Evolutionary conservation across 1,140 invertebrate species (phyloP), one percentile per base, ranked within the genome.

Genomic region (Diorhabda carinulata): DNA sequence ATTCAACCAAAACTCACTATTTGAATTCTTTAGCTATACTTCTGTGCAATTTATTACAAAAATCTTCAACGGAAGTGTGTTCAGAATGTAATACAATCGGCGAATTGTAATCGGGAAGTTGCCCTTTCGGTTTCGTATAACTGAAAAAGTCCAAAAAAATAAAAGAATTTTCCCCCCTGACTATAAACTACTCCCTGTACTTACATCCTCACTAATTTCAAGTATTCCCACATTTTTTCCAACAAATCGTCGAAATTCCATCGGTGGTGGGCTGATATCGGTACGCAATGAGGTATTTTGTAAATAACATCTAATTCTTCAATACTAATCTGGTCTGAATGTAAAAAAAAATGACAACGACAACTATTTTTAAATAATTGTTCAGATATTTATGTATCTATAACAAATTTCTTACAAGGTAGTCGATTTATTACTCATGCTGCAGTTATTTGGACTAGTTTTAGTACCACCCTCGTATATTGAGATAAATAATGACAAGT

Each of bases 241-340:
- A 99, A 82, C 61, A 99, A 83, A 83, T 99, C 98, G 83, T 99
- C 98, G 83, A 99, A 99, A 81, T 99, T 99, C 98, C 98, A 99
- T 79, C 95, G 95, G 81, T 99, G 97, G 86, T 99, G 98, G 65
- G 98, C 98, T 66, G 97, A 99, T 72, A 99, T 98, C 0, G 98
- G 98, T 8, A 99, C 97, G 81, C 95, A 98, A 81, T 99, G 98
- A 3, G 98, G 98, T 80, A 99, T 97, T 86, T 97, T 97, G 83
- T 98, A 99, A 80, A 99, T 98, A 60, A 99, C 91, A 80, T 99
- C 98, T 75, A 99, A 82, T 83, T 99, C 98, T 86, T 98, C 92
- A 79, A 94, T 94, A 80, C 92, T 94, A 78, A 96, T 95, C 86
- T 95, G 93, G 89, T 95, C 91, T 92, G 25, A 25, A 25, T 25